Evolutionary conservation across 92 coral and sea anemone species (phyloP).

Genomic region (Bergia puertoricense): DNA sequence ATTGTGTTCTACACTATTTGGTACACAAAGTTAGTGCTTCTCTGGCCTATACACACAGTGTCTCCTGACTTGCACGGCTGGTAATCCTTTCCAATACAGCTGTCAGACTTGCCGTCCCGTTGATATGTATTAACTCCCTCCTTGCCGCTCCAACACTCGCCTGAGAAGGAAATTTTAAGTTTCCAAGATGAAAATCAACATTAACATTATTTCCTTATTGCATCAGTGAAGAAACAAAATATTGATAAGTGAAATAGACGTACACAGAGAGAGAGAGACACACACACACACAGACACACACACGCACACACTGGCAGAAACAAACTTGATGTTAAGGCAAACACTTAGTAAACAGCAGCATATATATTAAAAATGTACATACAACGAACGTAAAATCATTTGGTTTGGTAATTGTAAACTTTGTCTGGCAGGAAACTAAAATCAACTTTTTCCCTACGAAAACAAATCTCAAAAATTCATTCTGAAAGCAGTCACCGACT

Average conservation of each 20-base stretch:
- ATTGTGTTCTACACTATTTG: not conserved
- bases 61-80: constrained; percentile 49
- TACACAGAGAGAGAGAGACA: no score
- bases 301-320: no score
- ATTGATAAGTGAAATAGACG: no score
- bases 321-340: not conserved
- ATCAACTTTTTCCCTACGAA: not conserved
- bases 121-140: constrained; percentile 15
- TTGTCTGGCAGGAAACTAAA: not conserved
- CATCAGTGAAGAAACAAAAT: not conserved
- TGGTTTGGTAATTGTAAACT: not conserved
- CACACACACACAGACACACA: no score
- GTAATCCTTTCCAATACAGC: constrained; percentile 63
- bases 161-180: constrained; percentile 27
- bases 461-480: no score
- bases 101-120: constrained; percentile 34
- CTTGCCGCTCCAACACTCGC: constrained; percentile 92
- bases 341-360: not conserved
- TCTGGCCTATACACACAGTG: constrained; percentile 53
- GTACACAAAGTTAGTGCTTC: constrained; percentile 59
- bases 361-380: no score
- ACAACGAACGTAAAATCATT: not conserved
- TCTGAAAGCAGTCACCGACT: not conserved
- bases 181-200: not conserved
- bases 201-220: not conserved